phyloP scores from a whole-genome alignment of 2,888 invertebrate genomes.

The Eretmocerus hayati region DNA sequence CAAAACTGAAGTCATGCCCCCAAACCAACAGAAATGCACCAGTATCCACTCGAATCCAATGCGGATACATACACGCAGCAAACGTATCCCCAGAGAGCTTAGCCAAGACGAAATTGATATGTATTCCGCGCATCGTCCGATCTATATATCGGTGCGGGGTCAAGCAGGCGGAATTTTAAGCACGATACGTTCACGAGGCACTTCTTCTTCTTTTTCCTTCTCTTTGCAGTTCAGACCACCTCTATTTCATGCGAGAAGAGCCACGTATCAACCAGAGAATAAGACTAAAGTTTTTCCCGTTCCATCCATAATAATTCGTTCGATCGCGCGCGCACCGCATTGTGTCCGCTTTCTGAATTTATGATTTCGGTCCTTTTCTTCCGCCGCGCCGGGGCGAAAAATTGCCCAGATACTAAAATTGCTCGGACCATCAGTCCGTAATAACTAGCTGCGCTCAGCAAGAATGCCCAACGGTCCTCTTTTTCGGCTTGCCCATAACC shows the following conservation, averaged over 20 bases:
- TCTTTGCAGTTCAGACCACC: too few relatives aligned
- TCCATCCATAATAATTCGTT: too few relatives aligned
- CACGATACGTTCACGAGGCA: constrained; percentile 33
- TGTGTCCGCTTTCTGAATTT: constrained; percentile 22
- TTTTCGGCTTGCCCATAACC: too few relatives aligned
- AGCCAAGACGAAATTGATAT: constrained; percentile 43
- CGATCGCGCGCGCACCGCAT: too few relatives aligned
- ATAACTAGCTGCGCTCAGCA: constrained; percentile 1
- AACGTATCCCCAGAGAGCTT: constrained; percentile 32
- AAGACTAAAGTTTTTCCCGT: too few relatives aligned
- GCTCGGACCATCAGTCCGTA: neutral
- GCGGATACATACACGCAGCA: too few relatives aligned
- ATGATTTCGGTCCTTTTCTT: constrained; percentile 13
- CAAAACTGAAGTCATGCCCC: too few relatives aligned
- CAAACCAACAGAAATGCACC: too few relatives aligned
- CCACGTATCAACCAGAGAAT: too few relatives aligned
- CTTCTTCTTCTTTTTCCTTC: too few relatives aligned
- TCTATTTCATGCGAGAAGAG: too few relatives aligned
- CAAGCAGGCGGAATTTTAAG: constrained; percentile 47
- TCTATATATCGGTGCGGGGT: constrained; percentile 41
- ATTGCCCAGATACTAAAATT: constrained; percentile 5
- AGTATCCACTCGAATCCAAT: too few relatives aligned
- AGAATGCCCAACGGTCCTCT: neutral
- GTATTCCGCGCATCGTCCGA: constrained; percentile 45
- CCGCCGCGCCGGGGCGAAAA: constrained; percentile 2